These are phyloP conservation scores for Dendrolimus houi DNA, from an alignment of 2,888 invertebrate species.

Conservation along the genomic window DNA sequence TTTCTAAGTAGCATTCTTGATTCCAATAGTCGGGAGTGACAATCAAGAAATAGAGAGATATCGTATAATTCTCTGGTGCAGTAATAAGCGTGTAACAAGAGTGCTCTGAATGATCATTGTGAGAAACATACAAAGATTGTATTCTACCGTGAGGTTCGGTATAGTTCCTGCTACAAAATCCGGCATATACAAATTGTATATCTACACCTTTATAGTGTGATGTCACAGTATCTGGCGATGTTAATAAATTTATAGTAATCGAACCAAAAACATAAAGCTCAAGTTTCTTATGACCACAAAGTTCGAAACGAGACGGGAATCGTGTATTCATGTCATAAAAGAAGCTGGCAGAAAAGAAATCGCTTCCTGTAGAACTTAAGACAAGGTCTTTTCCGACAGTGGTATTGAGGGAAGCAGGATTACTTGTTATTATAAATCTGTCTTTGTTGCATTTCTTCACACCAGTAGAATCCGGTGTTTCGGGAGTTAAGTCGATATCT, in stretches of 20 bases:
- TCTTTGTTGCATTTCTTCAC: slow-evolving; percentile 38
- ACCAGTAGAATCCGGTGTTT: slow-evolving; percentile 12
- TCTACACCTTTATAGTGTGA: slow-evolving; percentile 78
- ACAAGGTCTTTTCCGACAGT: slow-evolving; percentile 43
- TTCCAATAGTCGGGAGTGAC: slow-evolving; percentile 32
- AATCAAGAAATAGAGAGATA: slow-evolving; percentile 79
- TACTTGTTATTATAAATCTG: slow-evolving; percentile 40
- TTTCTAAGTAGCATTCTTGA: slow-evolving; percentile 44
- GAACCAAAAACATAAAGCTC: slow-evolving; percentile 45
- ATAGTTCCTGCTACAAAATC: slow-evolving; percentile 78
- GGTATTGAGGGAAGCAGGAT: slow-evolving; percentile 21
- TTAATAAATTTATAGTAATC: slow-evolving; percentile 36
- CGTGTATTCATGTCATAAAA: slow-evolving; percentile 18
- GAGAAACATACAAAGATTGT: slow-evolving; percentile 29
- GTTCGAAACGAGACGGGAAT: slow-evolving; percentile 24
- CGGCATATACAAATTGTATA: slow-evolving; percentile 75
- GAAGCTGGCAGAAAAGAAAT: slow-evolving; percentile 27
- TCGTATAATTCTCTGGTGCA: slow-evolving; percentile 79
- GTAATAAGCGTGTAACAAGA: slow-evolving; percentile 81
- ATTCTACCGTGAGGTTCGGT: slow-evolving; percentile 83
- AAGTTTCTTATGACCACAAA: slow-evolving; percentile 37
- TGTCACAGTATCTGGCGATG: slow-evolving; percentile 33
- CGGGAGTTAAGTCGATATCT: slow-evolving; percentile 34
- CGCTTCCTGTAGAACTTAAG: slow-evolving; percentile 22
- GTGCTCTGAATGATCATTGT: neutral